Conservation (phyloP, 1,140 invertebrate genomes). For the Pseudomyrmex gracilis region DNA sequence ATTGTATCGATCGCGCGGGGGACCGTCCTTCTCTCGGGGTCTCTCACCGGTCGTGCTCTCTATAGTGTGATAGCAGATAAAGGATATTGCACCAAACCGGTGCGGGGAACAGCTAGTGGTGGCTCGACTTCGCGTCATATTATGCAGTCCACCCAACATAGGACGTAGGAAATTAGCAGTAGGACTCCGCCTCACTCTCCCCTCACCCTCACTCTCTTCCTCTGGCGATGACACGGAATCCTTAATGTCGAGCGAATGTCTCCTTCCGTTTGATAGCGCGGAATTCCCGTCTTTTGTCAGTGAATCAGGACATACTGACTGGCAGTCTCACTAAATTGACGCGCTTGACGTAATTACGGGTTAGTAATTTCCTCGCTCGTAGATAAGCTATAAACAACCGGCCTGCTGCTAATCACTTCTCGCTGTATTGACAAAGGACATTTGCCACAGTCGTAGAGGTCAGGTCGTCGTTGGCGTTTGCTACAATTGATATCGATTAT, state of each 20-base stretch:
- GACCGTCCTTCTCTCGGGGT: slow-evolving; percentile 2
- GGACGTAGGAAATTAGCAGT: slow-evolving; percentile 20
- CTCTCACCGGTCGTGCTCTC: not conserved
- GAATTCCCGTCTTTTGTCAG: slow-evolving; percentile 52
- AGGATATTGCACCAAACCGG: slow-evolving; percentile 30
- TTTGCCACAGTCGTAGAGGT: not conserved
- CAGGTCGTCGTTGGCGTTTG: not conserved
- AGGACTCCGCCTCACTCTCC: not conserved
- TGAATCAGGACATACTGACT: slow-evolving; percentile 32
- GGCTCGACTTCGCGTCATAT: slow-evolving; percentile 38
- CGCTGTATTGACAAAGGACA: slow-evolving; percentile 26
- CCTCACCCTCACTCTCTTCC: not conserved
- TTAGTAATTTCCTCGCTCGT: slow-evolving; percentile 39
- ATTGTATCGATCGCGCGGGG: slow-evolving; percentile 50
- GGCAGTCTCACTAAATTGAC: slow-evolving; percentile 36
- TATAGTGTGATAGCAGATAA: slow-evolving; percentile 22
- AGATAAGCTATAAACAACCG: slow-evolving; percentile 39
- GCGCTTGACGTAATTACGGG: slow-evolving; percentile 42
- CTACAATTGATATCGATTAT: slow-evolving; percentile 7
- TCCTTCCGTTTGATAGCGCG: slow-evolving; percentile 44
- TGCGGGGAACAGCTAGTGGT: slow-evolving; percentile 2
- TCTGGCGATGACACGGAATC: not conserved
- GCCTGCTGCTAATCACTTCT: slow-evolving; percentile 6
- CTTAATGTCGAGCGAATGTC: slow-evolving; percentile 38
- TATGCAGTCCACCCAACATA: slow-evolving; percentile 2